These are phyloP conservation scores for Drosophila kuntzei DNA, from an alignment of 2,888 invertebrate genomes.

Conservation along the genomic window DNA sequence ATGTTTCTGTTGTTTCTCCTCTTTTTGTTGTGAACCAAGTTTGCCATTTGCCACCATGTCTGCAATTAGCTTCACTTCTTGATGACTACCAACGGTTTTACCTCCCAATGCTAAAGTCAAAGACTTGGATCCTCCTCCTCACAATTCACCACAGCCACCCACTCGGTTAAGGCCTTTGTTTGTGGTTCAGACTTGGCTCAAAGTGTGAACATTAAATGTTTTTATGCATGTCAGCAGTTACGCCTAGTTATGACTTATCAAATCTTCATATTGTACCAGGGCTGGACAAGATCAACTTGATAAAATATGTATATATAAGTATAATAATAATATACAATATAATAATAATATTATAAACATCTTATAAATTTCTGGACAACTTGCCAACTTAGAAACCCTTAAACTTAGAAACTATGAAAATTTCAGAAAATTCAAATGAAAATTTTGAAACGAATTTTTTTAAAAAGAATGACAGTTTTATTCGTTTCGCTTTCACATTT, in stretches of 20 bases:
- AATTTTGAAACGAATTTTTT: too few relatives aligned
- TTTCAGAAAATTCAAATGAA: too few relatives aligned
- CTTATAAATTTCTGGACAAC: too few relatives aligned
- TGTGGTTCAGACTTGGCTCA: not conserved
- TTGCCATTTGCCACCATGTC: constrained; percentile 38
- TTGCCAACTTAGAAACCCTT: too few relatives aligned
- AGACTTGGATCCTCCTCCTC: not conserved
- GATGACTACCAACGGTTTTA: constrained; percentile 26
- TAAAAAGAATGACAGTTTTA: too few relatives aligned
- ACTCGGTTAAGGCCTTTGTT: constrained; percentile 26
- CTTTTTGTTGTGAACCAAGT: constrained; percentile 27
- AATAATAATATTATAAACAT: too few relatives aligned
- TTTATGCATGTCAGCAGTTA: constrained; percentile 76
- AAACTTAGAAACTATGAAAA: too few relatives aligned
- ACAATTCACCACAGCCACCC: constrained; percentile 24
- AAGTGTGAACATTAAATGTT: constrained; percentile 47
- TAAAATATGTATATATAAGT: not conserved
- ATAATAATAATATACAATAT: too few relatives aligned
- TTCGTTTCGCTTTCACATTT: too few relatives aligned
- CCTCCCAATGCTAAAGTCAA: not conserved
- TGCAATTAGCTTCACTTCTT: constrained; percentile 57
- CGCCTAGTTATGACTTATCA: constrained; percentile 84
- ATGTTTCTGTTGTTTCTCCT: constrained; percentile 7
- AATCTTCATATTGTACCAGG: constrained; percentile 68
- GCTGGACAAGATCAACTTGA: not conserved